These are phyloP conservation scores for Rotaria magnacalcarata DNA, from an alignment of 2,888 invertebrate genomes.

Conservation along the genomic window DNA sequence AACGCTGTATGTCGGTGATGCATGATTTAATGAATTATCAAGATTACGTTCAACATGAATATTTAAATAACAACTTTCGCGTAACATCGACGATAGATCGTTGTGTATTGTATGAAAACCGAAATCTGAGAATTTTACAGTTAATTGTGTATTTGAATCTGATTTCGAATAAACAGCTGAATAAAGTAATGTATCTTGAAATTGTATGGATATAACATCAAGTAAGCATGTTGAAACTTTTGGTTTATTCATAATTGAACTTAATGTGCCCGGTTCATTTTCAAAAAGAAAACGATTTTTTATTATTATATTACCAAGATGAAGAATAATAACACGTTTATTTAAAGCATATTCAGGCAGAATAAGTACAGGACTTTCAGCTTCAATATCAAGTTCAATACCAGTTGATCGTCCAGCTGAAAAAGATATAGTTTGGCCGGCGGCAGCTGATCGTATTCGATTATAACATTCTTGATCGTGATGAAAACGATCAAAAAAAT, in stretches of 20 bases:
- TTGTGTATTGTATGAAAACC: constrained; percentile 9
- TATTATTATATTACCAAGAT: constrained; percentile 62
- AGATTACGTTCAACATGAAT: constrained; percentile 78
- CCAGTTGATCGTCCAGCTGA: constrained; percentile 55
- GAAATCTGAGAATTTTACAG: constrained; percentile 35
- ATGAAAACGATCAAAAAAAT: constrained; percentile 74
- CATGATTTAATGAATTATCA: constrained; percentile 63
- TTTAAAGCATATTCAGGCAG: constrained; percentile 75
- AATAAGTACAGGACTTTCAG: constrained; percentile 73
- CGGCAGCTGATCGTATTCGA: constrained; percentile 66
- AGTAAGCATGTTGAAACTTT: constrained; percentile 31
- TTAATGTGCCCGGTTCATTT: constrained; percentile 47
- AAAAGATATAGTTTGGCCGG: constrained; percentile 58
- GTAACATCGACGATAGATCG: constrained; percentile 25
- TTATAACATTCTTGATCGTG: constrained; percentile 74
- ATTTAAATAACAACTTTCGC: constrained; percentile 66
- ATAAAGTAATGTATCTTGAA: constrained; percentile 36
- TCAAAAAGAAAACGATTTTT: constrained; percentile 68
- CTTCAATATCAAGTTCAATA: constrained; percentile 65
- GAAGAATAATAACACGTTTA: constrained; percentile 69
- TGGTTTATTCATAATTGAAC: background rate
- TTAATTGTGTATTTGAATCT: background rate
- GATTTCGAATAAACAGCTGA: constrained; percentile 34
- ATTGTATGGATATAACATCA: constrained; percentile 37
- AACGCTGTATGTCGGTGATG: constrained; percentile 74